Evolutionary conservation across 1,140 invertebrate genomes (phyloP).

Genomic region (Lineus longissimus): DNA sequence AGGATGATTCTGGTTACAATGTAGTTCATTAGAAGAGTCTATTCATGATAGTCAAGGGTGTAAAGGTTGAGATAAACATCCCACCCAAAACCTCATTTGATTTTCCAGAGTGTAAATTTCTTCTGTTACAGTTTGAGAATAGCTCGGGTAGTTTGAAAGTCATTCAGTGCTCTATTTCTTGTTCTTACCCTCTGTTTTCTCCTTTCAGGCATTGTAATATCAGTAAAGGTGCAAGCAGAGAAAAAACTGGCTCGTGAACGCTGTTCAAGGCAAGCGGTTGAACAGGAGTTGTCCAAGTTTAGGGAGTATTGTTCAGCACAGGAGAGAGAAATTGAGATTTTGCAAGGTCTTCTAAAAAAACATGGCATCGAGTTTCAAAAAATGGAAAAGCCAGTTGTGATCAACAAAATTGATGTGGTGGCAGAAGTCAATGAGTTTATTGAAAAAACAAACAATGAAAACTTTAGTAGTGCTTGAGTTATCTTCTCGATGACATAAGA

Average conservation of each 20-base stretch:
- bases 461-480: conserved; percentile 24
- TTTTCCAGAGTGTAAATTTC: no score
- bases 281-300: conserved; percentile 50
- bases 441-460: conserved; percentile 31
- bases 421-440: conserved; percentile 31
- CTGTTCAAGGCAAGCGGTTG: conserved; percentile 34
- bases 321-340: conserved; percentile 40
- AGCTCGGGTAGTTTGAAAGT: no score
- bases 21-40: no score
- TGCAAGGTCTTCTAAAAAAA: conserved; percentile 37
- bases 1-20: no score
- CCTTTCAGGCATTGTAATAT: conserved; percentile 49
- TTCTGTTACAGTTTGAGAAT: no score
- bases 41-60: no score
- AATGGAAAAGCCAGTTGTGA: conserved; percentile 22
- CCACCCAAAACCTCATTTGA: no score
- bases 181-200: no score
- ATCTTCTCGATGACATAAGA: conserved; percentile 8
- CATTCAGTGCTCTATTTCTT: background rate
- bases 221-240: conserved; percentile 50
- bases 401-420: conserved; percentile 30
- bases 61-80: no score
- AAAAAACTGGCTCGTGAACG: conserved; percentile 43
- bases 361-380: conserved; percentile 33
- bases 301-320: conserved; percentile 42